phyloP scores from a whole-genome alignment of 2,888 invertebrate genomes.

The Oxycera nigricornis region DNA sequence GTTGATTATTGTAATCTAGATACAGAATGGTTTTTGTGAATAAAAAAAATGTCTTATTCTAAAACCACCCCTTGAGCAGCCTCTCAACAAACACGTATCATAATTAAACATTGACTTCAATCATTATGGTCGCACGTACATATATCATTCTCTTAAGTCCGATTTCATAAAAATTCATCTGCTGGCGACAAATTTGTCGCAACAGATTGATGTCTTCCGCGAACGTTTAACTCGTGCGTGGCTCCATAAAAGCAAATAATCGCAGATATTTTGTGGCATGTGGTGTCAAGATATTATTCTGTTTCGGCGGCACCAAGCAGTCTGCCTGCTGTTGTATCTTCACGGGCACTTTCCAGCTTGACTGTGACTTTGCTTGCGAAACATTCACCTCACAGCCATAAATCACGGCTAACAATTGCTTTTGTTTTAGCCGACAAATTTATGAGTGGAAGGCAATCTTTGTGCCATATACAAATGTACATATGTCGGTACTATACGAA shows the following conservation, averaged over 20 bases:
- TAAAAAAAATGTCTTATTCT: too few species aligned
- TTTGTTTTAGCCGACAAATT: not conserved
- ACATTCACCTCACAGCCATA: not conserved
- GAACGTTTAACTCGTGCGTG: not conserved
- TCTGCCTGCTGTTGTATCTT: not conserved
- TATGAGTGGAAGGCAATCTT: not conserved
- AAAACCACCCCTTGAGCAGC: too few species aligned
- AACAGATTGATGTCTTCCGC: not conserved
- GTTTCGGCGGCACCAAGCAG: not conserved
- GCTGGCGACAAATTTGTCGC: not conserved
- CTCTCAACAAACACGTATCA: too few species aligned
- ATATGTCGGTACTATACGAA: too few species aligned
- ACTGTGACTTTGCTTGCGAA: not conserved
- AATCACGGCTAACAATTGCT: not conserved
- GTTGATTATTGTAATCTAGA: too few species aligned
- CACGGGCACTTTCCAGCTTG: not conserved
- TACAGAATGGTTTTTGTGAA: too few species aligned
- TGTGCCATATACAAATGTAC: not conserved
- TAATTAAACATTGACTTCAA: too few species aligned
- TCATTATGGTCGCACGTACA: too few species aligned
- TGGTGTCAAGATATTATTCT: constrained; percentile 2
- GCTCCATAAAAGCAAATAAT: constrained; percentile 2
- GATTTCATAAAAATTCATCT: not conserved
- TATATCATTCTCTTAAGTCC: not conserved
- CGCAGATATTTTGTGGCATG: not conserved